Percentiles rank a stretch among this genome's conserved stretches.
Conservation (phyloP, 2,113 vertebrate genomes). For the Marcusenius ussheri region DNA sequence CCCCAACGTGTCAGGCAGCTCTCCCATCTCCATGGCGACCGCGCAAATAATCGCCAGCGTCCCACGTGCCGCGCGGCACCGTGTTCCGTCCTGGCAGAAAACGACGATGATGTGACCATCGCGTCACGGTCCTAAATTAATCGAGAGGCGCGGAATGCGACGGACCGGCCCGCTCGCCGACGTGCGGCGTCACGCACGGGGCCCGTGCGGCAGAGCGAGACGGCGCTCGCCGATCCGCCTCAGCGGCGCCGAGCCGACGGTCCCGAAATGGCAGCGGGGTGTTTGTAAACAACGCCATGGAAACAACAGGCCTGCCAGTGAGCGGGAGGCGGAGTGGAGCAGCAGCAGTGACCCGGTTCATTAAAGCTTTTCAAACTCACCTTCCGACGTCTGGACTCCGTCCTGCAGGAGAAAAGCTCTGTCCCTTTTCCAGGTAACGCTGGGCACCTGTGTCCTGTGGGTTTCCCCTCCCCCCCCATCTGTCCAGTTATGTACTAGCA, state of each 20-base stretch:
- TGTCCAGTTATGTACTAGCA: neutral
- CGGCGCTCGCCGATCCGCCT: conserved; percentile 8
- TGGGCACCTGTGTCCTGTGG: neutral
- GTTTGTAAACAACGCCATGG: conserved; percentile 40
- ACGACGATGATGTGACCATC: neutral
- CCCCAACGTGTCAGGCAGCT: neutral
- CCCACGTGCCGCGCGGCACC: neutral
- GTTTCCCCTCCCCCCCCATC: neutral
- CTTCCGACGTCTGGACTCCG: neutral
- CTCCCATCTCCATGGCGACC: conserved; percentile 27
- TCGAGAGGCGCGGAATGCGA: neutral
- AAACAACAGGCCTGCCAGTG: conserved; percentile 13
- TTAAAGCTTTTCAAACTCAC: neutral
- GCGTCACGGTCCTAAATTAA: neutral
- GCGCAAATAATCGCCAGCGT: conserved; percentile 24
- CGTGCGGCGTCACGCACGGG: neutral
- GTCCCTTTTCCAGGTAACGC: neutral
- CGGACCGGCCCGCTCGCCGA: neutral
- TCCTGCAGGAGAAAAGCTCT: neutral
- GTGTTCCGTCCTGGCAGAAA: neutral
- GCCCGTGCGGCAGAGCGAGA: neutral
- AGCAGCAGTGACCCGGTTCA: neutral
- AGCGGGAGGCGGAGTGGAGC: neutral
- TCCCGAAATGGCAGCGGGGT: conserved; percentile 14
- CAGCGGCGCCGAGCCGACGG: conserved; percentile 9